Evolutionary conservation across 2,797 vertebrate species (phyloP).

Genomic region (Numenius phaeopus): DNA sequence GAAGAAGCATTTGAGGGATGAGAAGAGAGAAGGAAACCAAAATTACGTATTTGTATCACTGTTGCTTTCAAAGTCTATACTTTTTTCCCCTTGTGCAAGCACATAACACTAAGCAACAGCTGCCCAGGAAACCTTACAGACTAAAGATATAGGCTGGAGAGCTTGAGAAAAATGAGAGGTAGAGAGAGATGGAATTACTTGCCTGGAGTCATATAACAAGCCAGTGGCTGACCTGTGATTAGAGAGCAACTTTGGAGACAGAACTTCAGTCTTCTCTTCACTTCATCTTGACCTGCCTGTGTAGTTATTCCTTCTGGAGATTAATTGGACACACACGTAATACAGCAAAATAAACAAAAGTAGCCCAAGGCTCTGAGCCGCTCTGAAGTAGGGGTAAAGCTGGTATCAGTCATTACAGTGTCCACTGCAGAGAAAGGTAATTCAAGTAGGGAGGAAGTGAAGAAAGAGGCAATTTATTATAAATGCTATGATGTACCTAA

Average conservation of each 20-base stretch:
- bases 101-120: background rate
- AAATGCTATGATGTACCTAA: background rate
- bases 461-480: background rate
- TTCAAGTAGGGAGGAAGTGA: background rate
- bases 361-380: background rate
- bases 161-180: background rate
- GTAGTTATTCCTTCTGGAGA: background rate
- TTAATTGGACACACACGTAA: background rate
- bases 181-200: conserved; percentile 16
- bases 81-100: background rate
- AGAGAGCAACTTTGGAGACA: background rate
- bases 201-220: background rate
- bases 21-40: background rate
- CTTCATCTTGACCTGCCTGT: background rate
- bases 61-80: background rate
- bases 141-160: background rate
- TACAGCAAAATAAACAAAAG: background rate
- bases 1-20: background rate
- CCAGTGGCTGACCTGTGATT: conserved; percentile 13
- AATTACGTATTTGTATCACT: background rate
- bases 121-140: conserved; percentile 5
- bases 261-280: background rate
- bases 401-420: background rate
- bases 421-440: background rate
- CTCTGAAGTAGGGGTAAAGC: background rate